Evolutionary conservation across 2,113 vertebrate species (phyloP).

Genomic region (Sturnus vulgaris): DNA sequence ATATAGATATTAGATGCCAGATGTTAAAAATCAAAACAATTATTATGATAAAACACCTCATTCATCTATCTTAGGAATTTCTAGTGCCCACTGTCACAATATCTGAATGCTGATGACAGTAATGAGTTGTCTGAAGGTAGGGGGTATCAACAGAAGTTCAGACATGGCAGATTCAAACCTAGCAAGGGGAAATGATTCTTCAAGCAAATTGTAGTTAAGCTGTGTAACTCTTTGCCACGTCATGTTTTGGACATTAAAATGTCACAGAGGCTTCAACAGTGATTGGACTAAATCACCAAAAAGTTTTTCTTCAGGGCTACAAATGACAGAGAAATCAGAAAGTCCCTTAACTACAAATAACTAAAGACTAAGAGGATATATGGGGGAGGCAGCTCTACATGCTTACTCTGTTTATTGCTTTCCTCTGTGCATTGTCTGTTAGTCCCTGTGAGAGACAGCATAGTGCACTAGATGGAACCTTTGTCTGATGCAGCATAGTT

Average conservation of each 20-base stretch:
- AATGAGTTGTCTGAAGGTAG: neutral
- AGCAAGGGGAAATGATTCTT: neutral
- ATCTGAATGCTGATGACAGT: neutral
- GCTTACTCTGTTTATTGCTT: neutral
- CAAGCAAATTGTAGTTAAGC: neutral
- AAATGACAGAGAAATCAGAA: neutral
- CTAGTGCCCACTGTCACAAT: neutral
- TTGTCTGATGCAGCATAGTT: neutral
- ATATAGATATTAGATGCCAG: neutral
- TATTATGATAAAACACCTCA: constrained; percentile 8
- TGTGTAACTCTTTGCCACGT: neutral
- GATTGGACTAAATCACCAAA: neutral
- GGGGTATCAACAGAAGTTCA: neutral
- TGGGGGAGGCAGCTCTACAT: neutral
- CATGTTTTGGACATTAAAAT: neutral
- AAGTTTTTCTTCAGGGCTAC: neutral
- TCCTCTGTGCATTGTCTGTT: neutral
- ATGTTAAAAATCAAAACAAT: constrained; percentile 26
- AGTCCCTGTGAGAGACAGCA: neutral
- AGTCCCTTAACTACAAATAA: neutral
- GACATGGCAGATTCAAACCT: neutral
- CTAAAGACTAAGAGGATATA: neutral
- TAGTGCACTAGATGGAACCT: neutral
- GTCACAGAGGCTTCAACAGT: neutral
- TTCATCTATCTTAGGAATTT: neutral